A percentile compares a stretch with the other conserved stretches of the same genome.
Conservation (phyloP, 2,797 vertebrate species). For the Sebastes matsubarae region DNA sequence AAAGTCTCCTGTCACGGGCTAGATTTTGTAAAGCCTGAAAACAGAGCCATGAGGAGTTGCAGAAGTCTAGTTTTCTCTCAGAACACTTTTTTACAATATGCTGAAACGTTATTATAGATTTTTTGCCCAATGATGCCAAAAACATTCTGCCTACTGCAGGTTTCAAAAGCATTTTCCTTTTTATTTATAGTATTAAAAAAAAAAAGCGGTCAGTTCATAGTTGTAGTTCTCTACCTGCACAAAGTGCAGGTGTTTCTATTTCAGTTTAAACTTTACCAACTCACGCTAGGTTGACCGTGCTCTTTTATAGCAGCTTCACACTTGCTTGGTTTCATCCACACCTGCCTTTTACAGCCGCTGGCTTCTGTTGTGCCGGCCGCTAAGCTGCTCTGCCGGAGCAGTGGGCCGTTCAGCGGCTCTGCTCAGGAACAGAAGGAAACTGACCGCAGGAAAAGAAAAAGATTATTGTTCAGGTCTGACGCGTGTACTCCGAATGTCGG, state of each 20-base stretch:
- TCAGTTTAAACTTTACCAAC: slow-evolving; percentile 26
- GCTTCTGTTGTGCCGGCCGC: slow-evolving; percentile 29
- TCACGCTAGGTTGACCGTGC: slow-evolving; percentile 13
- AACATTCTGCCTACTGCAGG: too few species aligned
- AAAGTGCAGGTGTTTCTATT: not conserved
- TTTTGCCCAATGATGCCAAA: too few species aligned
- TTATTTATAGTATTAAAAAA: not conserved
- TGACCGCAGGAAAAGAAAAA: slow-evolving; percentile 24
- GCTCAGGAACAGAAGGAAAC: slow-evolving; percentile 38
- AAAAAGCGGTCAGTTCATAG: not conserved
- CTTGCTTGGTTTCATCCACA: slow-evolving; percentile 36
- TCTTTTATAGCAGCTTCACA: slow-evolving; percentile 47
- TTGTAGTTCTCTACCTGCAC: not conserved
- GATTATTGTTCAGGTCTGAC: slow-evolving; percentile 35
- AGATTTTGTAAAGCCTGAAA: too few species aligned
- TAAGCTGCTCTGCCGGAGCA: slow-evolving; percentile 40
- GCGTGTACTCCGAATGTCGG: slow-evolving; percentile 14
- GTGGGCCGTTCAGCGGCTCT: slow-evolving; percentile 34
- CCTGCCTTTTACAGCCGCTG: slow-evolving; percentile 51
- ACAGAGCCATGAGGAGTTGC: too few species aligned
- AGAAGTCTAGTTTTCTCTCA: too few species aligned
- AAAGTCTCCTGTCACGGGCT: too few species aligned
- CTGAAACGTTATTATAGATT: too few species aligned
- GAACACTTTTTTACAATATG: too few species aligned
- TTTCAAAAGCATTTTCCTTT: not conserved